Conservation (phyloP, 2,888 invertebrate species). For the Strigamia maritima region DNA sequence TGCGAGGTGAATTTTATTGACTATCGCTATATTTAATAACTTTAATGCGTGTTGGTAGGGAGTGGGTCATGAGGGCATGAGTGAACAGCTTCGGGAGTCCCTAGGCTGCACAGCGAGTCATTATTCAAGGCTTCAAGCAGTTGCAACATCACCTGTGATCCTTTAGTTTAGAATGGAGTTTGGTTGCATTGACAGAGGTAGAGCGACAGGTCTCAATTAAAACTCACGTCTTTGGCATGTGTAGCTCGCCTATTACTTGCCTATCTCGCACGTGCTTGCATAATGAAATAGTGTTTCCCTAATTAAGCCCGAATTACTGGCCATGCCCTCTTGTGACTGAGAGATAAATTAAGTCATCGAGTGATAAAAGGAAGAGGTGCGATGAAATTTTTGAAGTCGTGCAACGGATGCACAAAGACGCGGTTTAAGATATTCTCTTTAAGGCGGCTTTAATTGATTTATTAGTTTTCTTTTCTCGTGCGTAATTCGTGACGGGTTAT, state of each 20-base stretch:
- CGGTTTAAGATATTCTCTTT: no score
- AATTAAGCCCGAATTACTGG: constrained; percentile 9
- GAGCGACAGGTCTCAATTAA: constrained; percentile 17
- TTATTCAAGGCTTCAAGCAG: constrained; percentile 7
- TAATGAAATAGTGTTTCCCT: constrained; percentile 12
- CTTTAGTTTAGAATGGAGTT: neutral
- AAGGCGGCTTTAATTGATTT: no score
- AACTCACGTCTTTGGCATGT: neutral
- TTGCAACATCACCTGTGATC: neutral
- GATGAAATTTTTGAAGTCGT: neutral
- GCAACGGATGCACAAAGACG: no score
- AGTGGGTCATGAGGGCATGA: constrained; percentile 5
- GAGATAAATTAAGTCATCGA: neutral
- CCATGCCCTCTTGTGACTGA: neutral
- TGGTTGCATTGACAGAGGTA: neutral
- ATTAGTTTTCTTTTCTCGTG: no score
- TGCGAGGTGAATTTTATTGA: neutral
- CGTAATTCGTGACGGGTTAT: neutral
- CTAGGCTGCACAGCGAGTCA: neutral
- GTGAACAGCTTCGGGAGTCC: neutral
- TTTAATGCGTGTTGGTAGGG: neutral
- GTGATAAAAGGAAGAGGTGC: neutral
- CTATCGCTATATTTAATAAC: neutral
- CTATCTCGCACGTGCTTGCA: constrained; percentile 11
- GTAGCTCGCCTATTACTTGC: neutral